These are phyloP conservation scores for Tridacna gigas DNA, from an alignment of 2,888 invertebrate species.

Conservation along the genomic window DNA sequence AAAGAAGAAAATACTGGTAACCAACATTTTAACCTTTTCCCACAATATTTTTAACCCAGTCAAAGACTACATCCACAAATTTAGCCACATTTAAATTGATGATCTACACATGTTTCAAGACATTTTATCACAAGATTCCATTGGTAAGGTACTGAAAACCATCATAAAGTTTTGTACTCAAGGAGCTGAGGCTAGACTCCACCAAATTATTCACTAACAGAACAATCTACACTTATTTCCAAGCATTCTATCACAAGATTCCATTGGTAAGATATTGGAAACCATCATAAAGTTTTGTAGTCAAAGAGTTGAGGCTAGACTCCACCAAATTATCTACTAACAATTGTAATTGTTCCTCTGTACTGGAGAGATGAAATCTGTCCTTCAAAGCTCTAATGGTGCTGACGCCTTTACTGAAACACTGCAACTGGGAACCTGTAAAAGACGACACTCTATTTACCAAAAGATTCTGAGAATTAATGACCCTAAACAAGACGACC, in stretches of 20 bases:
- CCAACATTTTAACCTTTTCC: too few species aligned
- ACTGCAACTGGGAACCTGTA: conserved; percentile 96
- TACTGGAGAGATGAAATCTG: conserved; percentile 96
- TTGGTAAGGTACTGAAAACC: neutral
- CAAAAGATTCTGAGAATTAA: too few species aligned
- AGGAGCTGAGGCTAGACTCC: neutral
- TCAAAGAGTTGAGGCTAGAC: conserved; percentile 97
- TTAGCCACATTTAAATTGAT: too few species aligned
- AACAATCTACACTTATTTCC: neutral
- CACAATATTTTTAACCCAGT: too few species aligned
- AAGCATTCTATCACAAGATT: conserved; percentile 86
- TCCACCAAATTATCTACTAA: conserved; percentile 97
- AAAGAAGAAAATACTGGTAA: too few species aligned
- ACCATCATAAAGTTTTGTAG: conserved; percentile 98
- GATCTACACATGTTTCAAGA: too few species aligned
- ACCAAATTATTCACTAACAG: neutral
- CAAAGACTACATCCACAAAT: too few species aligned
- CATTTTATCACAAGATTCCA: too few species aligned
- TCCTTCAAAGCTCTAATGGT: conserved; percentile 96
- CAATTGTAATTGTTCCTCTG: conserved; percentile 96
- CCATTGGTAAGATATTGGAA: conserved; percentile 99
- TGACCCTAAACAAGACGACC: too few species aligned
- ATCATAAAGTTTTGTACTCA: neutral
- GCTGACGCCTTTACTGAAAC: conserved; percentile 95
- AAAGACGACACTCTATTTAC: conserved; percentile 10